These are phyloP conservation scores for Cantharis nigra DNA, from an alignment of 2,888 invertebrate genomes.

Conservation along the genomic window DNA sequence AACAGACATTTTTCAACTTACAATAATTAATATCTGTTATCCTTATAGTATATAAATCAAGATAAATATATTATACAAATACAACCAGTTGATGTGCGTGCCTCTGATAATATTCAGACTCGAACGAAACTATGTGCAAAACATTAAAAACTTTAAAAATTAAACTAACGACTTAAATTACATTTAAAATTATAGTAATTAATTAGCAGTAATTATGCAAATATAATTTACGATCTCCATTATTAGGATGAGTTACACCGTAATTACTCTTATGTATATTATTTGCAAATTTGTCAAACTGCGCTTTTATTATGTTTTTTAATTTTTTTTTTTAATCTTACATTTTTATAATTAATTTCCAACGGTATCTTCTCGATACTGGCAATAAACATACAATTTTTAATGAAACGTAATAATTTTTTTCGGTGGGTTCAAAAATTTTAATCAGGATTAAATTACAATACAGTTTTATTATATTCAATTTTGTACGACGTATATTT, in stretches of 20 bases:
- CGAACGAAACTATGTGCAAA: background rate
- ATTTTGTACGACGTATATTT: background rate
- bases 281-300: background rate
- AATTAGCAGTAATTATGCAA: background rate
- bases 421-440: background rate
- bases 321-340: no score
- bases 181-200: background rate
- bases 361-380: background rate
- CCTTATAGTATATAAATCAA: background rate
- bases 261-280: background rate
- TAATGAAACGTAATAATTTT: background rate
- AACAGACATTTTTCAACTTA: background rate
- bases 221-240: background rate
- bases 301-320: background rate
- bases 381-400: background rate
- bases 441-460: background rate
- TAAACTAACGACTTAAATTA: background rate
- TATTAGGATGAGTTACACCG: background rate
- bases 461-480: background rate
- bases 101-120: background rate
- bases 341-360: background rate
- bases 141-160: background rate
- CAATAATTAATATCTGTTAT: background rate
- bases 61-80: background rate
- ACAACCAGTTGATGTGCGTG: background rate